Conservation (phyloP, 2,113 vertebrate species). For the Neodon shergylaensis region DNA sequence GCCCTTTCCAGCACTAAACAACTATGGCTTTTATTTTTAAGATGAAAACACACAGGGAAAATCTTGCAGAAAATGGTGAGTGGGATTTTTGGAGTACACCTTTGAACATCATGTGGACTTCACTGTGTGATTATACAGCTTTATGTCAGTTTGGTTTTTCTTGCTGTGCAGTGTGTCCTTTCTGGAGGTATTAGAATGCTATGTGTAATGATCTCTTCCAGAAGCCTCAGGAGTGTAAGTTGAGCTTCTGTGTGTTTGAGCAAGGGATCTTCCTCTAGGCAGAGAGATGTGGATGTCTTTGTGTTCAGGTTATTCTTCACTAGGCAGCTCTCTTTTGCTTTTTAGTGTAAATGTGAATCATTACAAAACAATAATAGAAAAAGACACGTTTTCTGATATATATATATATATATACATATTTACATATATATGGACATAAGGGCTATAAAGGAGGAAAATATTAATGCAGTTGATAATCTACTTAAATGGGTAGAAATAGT, state of each 20-base stretch:
- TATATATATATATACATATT: too few relatives aligned
- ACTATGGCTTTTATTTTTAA: neutral
- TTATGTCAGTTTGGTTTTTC: neutral
- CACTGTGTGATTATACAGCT: neutral
- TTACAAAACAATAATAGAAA: neutral
- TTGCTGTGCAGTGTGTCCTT: neutral
- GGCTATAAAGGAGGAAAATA: neutral
- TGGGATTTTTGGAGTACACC: neutral
- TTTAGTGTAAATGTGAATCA: neutral
- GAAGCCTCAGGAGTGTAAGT: neutral
- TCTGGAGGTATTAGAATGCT: constrained; percentile 47
- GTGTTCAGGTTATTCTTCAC: constrained; percentile 5
- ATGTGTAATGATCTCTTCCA: constrained; percentile 42
- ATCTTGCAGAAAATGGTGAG: neutral
- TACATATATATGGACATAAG: neutral
- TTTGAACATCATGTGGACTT: neutral
- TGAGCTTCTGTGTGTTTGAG: neutral
- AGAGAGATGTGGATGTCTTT: constrained; percentile 4
- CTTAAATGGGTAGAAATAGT: neutral
- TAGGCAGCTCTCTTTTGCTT: neutral
- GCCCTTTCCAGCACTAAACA: neutral
- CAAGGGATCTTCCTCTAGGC: constrained; percentile 10
- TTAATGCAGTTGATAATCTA: neutral
- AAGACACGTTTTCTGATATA: neutral
- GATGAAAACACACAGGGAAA: neutral